These are phyloP conservation scores for Temnothorax unifasciatus DNA, from an alignment of 2,888 invertebrate species.

Conservation along the genomic window DNA sequence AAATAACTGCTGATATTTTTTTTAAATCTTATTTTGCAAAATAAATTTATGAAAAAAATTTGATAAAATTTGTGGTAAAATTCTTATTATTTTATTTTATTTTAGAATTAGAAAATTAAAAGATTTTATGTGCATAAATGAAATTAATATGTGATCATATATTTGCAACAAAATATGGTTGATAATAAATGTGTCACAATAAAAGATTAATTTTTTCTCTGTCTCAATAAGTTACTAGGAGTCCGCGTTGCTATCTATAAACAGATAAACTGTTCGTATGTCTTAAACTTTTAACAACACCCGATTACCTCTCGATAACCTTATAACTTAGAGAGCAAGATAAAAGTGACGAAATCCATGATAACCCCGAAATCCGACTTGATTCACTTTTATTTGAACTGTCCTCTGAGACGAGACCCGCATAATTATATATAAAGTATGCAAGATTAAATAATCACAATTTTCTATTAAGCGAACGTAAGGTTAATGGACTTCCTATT, in stretches of 20 bases:
- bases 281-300: slow-evolving; percentile 47
- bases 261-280: slow-evolving; percentile 56
- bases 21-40: background rate
- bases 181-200: background rate
- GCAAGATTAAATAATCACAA: background rate
- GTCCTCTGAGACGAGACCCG: background rate
- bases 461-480: background rate
- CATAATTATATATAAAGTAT: background rate
- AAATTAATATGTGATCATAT: background rate
- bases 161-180: background rate
- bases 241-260: background rate
- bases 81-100: background rate
- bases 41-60: background rate
- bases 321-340: slow-evolving; percentile 56
- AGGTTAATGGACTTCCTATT: background rate
- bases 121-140: background rate
- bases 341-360: slow-evolving; percentile 59
- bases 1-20: background rate
- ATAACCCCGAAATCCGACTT: slow-evolving; percentile 56
- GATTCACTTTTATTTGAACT: slow-evolving; percentile 25
- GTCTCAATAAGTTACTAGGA: background rate
- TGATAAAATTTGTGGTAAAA: background rate
- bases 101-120: background rate
- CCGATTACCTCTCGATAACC: slow-evolving; percentile 68
- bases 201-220: background rate